Conservation (phyloP, 2,113 vertebrate genomes). For the Physeter macrocephalus region DNA sequence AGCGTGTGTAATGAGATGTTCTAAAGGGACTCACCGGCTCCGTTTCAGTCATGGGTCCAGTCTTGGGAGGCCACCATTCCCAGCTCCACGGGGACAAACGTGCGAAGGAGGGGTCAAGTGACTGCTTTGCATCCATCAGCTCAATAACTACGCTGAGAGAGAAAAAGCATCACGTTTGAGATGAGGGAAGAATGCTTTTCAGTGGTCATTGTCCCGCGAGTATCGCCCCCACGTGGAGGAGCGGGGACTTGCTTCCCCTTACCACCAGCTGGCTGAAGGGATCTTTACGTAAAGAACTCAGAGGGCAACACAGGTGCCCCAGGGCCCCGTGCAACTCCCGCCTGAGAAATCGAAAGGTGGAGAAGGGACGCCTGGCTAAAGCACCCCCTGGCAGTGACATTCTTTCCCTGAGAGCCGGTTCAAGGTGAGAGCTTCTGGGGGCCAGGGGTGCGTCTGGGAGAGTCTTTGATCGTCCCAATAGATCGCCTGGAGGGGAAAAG, state of each 20-base stretch:
- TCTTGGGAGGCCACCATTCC: background rate
- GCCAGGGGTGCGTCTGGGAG: background rate
- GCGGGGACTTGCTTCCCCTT: fast-evolving
- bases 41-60: background rate
- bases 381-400: background rate
- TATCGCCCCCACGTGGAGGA: background rate
- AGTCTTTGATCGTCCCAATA: background rate
- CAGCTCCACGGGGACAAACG: fast-evolving
- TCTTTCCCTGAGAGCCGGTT: background rate
- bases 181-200: background rate
- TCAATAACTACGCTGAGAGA: background rate
- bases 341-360: background rate
- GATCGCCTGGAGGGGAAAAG: fast-evolving
- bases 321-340: background rate
- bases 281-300: background rate
- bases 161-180: background rate
- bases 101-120: no score
- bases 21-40: background rate
- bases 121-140: background rate
- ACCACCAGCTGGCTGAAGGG: fast-evolving
- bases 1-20: fast-evolving
- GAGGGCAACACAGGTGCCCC: background rate
- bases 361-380: background rate
- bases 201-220: background rate
- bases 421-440: background rate